phyloP scores from a whole-genome alignment of 2,113 vertebrate species.

The Talpa occidentalis region DNA sequence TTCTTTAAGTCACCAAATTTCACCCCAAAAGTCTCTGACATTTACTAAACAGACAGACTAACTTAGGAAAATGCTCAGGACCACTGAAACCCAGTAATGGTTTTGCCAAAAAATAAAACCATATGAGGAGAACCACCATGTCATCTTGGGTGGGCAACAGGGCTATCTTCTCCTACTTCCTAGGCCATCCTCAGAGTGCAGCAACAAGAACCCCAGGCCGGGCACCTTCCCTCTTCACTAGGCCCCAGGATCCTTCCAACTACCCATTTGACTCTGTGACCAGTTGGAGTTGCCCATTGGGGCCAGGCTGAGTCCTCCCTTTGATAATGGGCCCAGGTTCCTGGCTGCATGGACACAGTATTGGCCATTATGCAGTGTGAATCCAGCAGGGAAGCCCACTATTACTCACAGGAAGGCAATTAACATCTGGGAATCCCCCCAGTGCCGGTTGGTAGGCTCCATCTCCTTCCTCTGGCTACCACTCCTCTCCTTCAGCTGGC shows the following conservation, averaged over 20 bases:
- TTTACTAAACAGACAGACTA: not conserved
- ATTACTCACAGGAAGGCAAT: not conserved
- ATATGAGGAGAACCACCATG: not conserved
- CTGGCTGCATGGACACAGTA: not conserved
- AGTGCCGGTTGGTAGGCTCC: too few species aligned
- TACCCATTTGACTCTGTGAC: not conserved
- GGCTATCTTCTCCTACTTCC: not conserved
- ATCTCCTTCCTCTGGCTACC: not conserved
- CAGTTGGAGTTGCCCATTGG: not conserved
- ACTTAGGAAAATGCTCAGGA: not conserved
- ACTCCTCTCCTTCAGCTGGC: not conserved
- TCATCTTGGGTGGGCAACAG: not conserved
- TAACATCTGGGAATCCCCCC: too few species aligned
- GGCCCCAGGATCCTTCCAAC: not conserved
- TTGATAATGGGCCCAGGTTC: not conserved
- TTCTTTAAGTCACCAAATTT: not conserved
- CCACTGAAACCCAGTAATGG: not conserved
- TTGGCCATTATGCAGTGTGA: not conserved
- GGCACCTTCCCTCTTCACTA: not conserved
- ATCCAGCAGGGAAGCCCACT: not conserved
- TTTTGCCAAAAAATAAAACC: slow-evolving; percentile 1
- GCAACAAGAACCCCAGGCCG: not conserved
- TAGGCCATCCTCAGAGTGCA: not conserved
- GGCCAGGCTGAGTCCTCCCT: not conserved
- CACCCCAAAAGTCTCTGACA: not conserved